Percentiles rank a stretch among this genome's conserved stretches.
Evolutionary conservation across 2,113 vertebrate species (phyloP).

Genomic region (Lycaon pictus): DNA sequence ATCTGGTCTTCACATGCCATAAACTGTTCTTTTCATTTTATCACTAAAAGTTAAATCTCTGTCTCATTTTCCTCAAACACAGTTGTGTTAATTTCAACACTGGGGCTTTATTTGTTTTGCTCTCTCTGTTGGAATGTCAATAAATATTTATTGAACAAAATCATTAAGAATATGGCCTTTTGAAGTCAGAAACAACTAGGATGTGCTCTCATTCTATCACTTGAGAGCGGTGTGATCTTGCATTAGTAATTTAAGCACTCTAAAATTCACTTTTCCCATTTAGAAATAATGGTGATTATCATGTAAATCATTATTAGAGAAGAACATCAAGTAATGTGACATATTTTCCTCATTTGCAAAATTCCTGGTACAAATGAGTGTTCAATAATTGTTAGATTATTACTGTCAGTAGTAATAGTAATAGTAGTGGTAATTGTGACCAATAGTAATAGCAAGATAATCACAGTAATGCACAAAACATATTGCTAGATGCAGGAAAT

Average conservation of each 20-base stretch:
- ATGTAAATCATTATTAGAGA: neutral
- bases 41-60: conserved; percentile 61
- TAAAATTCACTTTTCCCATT: conserved; percentile 50
- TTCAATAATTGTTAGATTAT: neutral
- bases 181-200: neutral
- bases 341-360: neutral
- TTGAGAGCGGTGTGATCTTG: conserved; percentile 28
- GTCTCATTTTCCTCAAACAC: conserved; percentile 64
- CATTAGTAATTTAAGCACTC: conserved; percentile 8
- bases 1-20: neutral
- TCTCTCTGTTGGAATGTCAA: conserved; percentile 70
- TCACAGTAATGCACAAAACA: neutral
- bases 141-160: conserved; percentile 76
- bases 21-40: conserved; percentile 12
- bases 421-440: neutral
- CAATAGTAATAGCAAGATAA: neutral
- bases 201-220: neutral
- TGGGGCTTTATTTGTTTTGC: conserved; percentile 64
- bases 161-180: conserved; percentile 63
- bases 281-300: conserved; percentile 38
- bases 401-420: neutral
- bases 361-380: neutral
- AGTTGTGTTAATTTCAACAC: conserved; percentile 75
- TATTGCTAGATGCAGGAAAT: neutral
- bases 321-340: neutral